Conservation (phyloP, 92 coral and sea anemone species). For the Montipora capitata region DNA sequence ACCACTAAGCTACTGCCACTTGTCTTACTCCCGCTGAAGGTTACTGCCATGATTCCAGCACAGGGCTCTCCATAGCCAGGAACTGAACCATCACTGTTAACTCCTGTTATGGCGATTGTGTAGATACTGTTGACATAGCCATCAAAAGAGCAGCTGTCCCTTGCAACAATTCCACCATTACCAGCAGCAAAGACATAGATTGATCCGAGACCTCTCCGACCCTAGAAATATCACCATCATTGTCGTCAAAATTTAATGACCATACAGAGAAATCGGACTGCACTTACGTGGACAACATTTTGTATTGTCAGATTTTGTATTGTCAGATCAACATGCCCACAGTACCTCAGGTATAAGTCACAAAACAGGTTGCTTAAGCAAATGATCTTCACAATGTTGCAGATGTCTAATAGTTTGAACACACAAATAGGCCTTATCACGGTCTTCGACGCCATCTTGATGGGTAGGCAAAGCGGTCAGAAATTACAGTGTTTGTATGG, state of each 20-base stretch:
- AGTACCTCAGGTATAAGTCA: no score
- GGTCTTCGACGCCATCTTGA: no score
- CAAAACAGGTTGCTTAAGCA: no score
- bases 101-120: conserved; percentile 63
- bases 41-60: conserved; percentile 53
- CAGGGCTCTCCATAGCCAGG: conserved; percentile 44
- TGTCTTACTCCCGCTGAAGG: conserved; percentile 3
- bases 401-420: no score
- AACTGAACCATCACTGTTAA: conserved; percentile 42
- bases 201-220: conserved; percentile 55
- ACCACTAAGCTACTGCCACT: no score
- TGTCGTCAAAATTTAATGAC: neutral
- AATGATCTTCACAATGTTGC: no score
- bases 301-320: no score
- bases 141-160: conserved; percentile 45
- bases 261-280: neutral
- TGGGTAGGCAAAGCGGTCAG: no score
- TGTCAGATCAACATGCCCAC: no score
- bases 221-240: conserved; percentile 19
- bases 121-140: conserved; percentile 67
- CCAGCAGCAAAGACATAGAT: conserved; percentile 66
- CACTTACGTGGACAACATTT: neutral
- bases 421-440: no score
- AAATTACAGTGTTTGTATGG: no score
- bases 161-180: conserved; percentile 25